A percentile compares a stretch with the other conserved stretches of the same genome.
phyloP scores from a whole-genome alignment of 2,888 invertebrate species.

The Caprella mutica region DNA sequence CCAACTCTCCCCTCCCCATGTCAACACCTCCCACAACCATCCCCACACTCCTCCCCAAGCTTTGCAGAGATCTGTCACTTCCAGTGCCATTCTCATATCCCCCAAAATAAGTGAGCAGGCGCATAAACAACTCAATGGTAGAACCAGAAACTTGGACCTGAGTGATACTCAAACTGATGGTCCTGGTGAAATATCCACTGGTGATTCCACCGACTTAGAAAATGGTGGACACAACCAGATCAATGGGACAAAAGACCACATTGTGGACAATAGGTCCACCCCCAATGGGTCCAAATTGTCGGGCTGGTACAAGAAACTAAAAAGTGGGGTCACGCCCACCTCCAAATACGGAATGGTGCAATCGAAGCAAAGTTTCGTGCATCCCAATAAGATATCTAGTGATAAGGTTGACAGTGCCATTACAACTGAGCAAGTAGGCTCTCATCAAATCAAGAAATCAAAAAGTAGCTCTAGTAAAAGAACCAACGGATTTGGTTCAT shows the following conservation, averaged over 20 bases:
- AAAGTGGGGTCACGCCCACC: background rate
- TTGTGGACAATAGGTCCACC: no score
- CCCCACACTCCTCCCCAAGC: background rate
- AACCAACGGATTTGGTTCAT: no score
- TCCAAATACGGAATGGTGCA: background rate
- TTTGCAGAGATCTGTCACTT: background rate
- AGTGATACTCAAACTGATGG: background rate
- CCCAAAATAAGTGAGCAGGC: background rate
- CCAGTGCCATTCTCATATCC: background rate
- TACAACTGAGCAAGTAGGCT: no score
- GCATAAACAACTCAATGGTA: background rate
- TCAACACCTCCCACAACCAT: background rate
- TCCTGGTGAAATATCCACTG: background rate
- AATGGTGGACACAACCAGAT: no score
- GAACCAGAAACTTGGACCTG: background rate
- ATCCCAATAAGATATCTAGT: constrained; percentile 2
- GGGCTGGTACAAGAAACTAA: constrained; percentile 19
- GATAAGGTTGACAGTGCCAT: no score
- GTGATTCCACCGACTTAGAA: no score
- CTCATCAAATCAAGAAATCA: no score
- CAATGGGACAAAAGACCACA: no score
- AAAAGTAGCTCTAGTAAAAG: no score
- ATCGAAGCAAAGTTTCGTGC: constrained; percentile 2
- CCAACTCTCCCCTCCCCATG: background rate
- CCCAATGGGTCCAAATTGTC: constrained; percentile 9